A percentile compares a stretch with the other conserved stretches of the same genome.
Evolutionary conservation across 2,888 invertebrate genomes (phyloP).

Genomic region (Priocnemis perturbator): DNA sequence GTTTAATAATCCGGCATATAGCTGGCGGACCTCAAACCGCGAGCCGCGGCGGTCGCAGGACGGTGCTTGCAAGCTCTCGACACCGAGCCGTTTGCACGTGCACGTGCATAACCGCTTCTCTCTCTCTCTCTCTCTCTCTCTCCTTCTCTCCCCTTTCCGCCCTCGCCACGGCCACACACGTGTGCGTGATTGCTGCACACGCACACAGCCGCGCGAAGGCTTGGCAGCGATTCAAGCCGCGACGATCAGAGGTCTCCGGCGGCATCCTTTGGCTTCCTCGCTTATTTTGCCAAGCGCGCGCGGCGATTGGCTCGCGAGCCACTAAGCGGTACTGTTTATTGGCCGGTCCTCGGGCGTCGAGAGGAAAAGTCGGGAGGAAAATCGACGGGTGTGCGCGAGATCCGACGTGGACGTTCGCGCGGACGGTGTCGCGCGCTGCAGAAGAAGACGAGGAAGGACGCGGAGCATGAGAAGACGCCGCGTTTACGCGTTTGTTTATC

Average conservation of each 20-base stretch:
- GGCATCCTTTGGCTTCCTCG: constrained; percentile 48
- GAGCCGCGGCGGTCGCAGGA: constrained; percentile 67
- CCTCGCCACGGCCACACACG: neutral
- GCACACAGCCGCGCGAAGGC: constrained; percentile 27
- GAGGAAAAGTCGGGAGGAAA: no score
- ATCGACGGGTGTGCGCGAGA: no score
- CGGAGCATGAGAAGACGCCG: constrained; percentile 65
- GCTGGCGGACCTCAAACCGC: constrained; percentile 73
- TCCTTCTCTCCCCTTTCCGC: neutral
- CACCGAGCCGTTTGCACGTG: constrained; percentile 41
- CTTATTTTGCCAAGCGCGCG: constrained; percentile 55
- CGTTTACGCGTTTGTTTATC: constrained; percentile 70
- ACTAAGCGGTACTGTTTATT: constrained; percentile 36
- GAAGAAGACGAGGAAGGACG: constrained; percentile 16
- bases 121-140: neutral
- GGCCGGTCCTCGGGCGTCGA: constrained; percentile 17
- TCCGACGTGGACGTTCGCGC: neutral
- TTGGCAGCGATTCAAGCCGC: constrained; percentile 62
- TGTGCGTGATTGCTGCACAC: constrained; percentile 1
- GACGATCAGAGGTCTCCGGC: constrained; percentile 42
- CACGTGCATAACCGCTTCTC: constrained; percentile 30
- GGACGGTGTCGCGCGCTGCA: constrained; percentile 19
- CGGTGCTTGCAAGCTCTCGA: constrained; percentile 50
- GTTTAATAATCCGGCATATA: constrained; percentile 72
- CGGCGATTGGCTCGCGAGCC: constrained; percentile 51